Evolutionary conservation across 2,888 invertebrate species (phyloP).

Genomic region (Trachelus tabidus): DNA sequence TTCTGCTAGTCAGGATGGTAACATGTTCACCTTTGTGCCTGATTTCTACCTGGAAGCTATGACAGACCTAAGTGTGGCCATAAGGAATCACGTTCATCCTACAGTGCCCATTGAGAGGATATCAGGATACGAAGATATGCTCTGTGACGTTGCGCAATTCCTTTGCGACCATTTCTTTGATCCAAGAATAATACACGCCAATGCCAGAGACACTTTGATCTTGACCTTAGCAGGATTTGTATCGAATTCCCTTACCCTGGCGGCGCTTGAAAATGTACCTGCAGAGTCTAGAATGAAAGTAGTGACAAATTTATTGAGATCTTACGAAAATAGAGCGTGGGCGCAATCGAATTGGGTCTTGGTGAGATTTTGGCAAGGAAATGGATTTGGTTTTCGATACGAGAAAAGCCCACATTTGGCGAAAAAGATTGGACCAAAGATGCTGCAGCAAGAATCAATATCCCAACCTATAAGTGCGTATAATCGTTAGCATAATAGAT

Average conservation of each 20-base stretch:
- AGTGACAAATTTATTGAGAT: slow-evolving; percentile 77
- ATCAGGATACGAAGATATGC: slow-evolving; percentile 71
- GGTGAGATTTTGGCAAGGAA: slow-evolving; percentile 85
- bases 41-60: slow-evolving; percentile 79
- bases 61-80: slow-evolving; percentile 73
- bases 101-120: slow-evolving; percentile 71
- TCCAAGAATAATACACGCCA: slow-evolving; percentile 77
- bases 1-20: slow-evolving; percentile 71
- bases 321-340: slow-evolving; percentile 85
- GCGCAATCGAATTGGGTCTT: slow-evolving; percentile 89
- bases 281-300: slow-evolving; percentile 72
- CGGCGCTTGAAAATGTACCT: slow-evolving; percentile 77
- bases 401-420: slow-evolving; percentile 69
- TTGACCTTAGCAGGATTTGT: slow-evolving; percentile 83
- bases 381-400: slow-evolving; percentile 82
- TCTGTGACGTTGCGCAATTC: slow-evolving; percentile 77
- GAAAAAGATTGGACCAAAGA: slow-evolving; percentile 64
- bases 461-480: slow-evolving; percentile 63
- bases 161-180: slow-evolving; percentile 82
- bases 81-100: slow-evolving; percentile 76
- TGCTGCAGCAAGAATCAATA: slow-evolving; percentile 65
- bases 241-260: slow-evolving; percentile 78
- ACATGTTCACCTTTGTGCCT: slow-evolving; percentile 78
- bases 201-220: slow-evolving; percentile 80
- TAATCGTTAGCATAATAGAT: background rate